A percentile compares a stretch with the other conserved stretches of the same genome.
phyloP scores from a whole-genome alignment of 1,140 invertebrate genomes.

The Bombus ignitus region DNA sequence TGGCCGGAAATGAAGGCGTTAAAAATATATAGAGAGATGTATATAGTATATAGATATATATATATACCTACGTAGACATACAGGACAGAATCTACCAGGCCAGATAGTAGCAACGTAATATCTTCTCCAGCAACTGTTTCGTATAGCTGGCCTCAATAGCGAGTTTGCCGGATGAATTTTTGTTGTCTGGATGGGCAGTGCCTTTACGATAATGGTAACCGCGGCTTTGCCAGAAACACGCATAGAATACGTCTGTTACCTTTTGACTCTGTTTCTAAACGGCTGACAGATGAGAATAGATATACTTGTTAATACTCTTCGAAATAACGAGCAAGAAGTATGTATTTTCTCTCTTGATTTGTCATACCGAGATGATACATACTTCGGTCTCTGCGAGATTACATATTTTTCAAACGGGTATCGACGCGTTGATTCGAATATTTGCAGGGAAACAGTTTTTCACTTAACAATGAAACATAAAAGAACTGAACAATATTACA shows the following conservation, averaged over 20 bases:
- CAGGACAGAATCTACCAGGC: constrained; percentile 21
- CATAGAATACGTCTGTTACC: neutral
- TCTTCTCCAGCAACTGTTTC: constrained; percentile 45
- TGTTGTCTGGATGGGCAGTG: neutral
- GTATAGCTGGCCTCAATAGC: constrained; percentile 57
- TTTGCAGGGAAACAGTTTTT: too few relatives aligned
- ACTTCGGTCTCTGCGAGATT: too few relatives aligned
- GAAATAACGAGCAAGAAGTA: too few relatives aligned
- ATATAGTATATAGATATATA: neutral
- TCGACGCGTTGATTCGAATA: too few relatives aligned
- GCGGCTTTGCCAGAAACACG: too few relatives aligned
- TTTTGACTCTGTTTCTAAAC: neutral
- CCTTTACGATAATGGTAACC: constrained; percentile 4
- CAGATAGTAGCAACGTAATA: constrained; percentile 68
- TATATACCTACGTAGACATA: neutral
- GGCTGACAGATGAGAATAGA: neutral
- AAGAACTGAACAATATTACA: too few relatives aligned
- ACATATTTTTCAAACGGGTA: too few relatives aligned
- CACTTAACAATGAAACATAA: too few relatives aligned
- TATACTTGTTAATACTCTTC: too few relatives aligned
- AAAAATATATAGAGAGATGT: constrained; percentile 45
- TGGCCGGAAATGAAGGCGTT: constrained; percentile 81
- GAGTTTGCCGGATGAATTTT: constrained; percentile 32
- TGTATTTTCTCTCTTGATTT: too few relatives aligned
- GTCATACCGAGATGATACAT: too few relatives aligned